Base-by-base conservation (phyloP, 2,888 invertebrate genomes). In the Lasius platythorax region DNA sequence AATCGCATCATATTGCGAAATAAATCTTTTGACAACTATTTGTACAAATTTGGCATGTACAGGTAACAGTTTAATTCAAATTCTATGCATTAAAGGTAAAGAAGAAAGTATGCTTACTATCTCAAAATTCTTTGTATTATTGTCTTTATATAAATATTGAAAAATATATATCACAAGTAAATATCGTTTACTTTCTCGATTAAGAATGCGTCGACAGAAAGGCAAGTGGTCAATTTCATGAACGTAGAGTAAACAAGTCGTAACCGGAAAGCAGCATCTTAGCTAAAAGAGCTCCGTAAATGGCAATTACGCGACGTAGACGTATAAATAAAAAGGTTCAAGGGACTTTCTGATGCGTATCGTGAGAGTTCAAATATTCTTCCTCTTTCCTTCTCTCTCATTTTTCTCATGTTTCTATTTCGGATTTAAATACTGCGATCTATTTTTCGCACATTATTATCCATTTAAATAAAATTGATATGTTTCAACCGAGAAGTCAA, bases 301-400 rank as follows among this genome's bases (percentile, higher is more conserved):
- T 64, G 30, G 33, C 50, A 84, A 85, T 88, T 89, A 58, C 64
- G 50, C 63, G 15, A 64, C n/a, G 83, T 87, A 76, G 89, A 84
- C 66, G 85, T 67, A 81, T 64, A 88, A 86, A 86, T 89, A 85
- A 88, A 87, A 75, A 82, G 75, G 74, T 70, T 81, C 58, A 70
- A 64, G 30, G 9, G 50, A 43, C 12, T 8, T 33, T 18, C n/a
- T 70, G 33, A 43, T 4, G 1, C 6, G 43, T 50, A 30, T 28
- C 43, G 23, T 79, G 46, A 72, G 43, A 79, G 2, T 33, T 56
- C 40, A 18, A 23, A 33, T 30, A n/a, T 53, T 53, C 37, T 5
- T 37, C 3, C 37, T 37, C 33, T 37, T 37, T 37, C 9, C 30
- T 37, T 43, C n/a, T 67, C 40, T 56, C 5, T 23, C 28, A 12